Conservation (phyloP, 2,888 invertebrate species). For the Drosophila antonietae region DNA sequence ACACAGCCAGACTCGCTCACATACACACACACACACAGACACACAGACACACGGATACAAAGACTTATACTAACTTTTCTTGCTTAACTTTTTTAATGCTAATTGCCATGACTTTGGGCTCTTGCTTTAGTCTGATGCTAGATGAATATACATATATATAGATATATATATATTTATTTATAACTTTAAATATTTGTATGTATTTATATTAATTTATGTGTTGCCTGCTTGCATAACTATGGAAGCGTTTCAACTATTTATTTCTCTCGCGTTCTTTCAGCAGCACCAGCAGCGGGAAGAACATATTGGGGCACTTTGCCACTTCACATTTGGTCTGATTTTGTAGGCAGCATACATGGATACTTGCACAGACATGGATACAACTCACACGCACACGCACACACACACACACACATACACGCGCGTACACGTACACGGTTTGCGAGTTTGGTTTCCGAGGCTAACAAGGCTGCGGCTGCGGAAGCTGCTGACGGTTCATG, state of each 20-base stretch:
- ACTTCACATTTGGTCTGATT: constrained; percentile 55
- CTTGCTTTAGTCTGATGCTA: constrained; percentile 7
- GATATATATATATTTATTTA: constrained; percentile 40
- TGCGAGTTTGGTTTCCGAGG: constrained; percentile 57
- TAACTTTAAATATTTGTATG: constrained; percentile 23
- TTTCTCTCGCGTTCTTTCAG: constrained; percentile 33
- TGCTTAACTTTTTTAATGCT: constrained; percentile 56
- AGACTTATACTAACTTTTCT: constrained; percentile 35
- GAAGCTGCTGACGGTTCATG: constrained; percentile 77
- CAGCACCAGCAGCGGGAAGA: constrained; percentile 44
- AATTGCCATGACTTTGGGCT: constrained; percentile 31
- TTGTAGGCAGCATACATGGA: constrained; percentile 38
- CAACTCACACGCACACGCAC: constrained; percentile 19
- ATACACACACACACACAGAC: constrained; percentile 6
- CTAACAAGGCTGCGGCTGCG: constrained; percentile 55
- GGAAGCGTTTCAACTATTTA: constrained; percentile 13
- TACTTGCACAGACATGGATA: constrained; percentile 21
- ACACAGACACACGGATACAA: constrained; percentile 2
- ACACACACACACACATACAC: no score
- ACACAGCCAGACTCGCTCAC: constrained; percentile 7
- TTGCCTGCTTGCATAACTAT: neutral
- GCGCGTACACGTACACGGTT: constrained; percentile 24
- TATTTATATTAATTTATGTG: constrained; percentile 1
- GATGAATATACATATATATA: constrained; percentile 9
- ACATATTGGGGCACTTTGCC: constrained; percentile 40